Evolutionary conservation across 2,113 vertebrate genomes (phyloP).

Genomic region (Polyodon spathula): DNA sequence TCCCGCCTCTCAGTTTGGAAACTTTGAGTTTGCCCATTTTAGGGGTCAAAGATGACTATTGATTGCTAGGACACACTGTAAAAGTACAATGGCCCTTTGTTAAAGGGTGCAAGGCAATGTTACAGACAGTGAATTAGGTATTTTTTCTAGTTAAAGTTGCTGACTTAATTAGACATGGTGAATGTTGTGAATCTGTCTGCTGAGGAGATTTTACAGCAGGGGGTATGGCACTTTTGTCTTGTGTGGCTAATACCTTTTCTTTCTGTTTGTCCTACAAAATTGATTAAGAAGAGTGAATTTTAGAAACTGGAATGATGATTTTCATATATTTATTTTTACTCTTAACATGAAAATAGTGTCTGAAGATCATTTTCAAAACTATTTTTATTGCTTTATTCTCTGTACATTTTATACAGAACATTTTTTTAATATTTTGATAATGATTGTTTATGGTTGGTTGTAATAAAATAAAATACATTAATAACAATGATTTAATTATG

Average conservation of each 20-base stretch:
- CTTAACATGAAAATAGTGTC: too few relatives aligned
- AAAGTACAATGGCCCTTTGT: constrained; percentile 17
- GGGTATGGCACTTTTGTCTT: background rate
- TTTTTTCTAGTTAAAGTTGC: constrained; percentile 8
- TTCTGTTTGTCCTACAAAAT: background rate
- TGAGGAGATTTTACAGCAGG: constrained; percentile 5
- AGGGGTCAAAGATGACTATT: constrained; percentile 9
- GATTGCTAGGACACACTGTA: constrained; percentile 12
- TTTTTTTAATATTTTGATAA: too few relatives aligned
- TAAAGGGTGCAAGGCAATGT: background rate
- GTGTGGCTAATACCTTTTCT: constrained; percentile 1
- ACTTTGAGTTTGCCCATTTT: constrained; percentile 12
- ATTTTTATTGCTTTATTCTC: too few relatives aligned
- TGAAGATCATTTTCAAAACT: too few relatives aligned
- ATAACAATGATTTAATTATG: too few relatives aligned
- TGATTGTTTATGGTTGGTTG: too few relatives aligned
- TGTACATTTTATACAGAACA: too few relatives aligned
- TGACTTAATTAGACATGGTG: background rate
- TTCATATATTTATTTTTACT: too few relatives aligned
- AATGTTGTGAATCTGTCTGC: background rate
- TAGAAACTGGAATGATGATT: too few relatives aligned
- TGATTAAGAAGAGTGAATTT: background rate
- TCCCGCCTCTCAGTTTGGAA: constrained; percentile 10
- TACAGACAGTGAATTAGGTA: constrained; percentile 5
- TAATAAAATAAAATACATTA: too few relatives aligned